Base-by-base conservation (phyloP, 2,113 vertebrate genomes). In the Psammodynastes pulverulentus region DNA sequence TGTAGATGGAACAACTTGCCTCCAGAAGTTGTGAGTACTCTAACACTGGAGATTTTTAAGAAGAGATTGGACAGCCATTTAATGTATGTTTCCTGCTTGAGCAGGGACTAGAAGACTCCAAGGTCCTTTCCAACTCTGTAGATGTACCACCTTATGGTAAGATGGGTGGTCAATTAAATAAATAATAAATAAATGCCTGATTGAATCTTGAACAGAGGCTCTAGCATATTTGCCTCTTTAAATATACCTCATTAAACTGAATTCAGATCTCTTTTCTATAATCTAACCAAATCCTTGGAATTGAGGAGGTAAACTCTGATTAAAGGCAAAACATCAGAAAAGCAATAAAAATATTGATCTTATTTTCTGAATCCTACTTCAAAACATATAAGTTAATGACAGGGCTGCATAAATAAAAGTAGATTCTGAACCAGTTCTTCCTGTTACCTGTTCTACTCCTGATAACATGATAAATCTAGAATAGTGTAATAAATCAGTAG, bases 301-400 rank as follows among this genome's bases (percentile, higher is more conserved):
- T 17, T 29, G 39, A 17, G 8, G 29, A 52, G 8, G 90, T 2
- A 87, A n/a, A 17, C 88, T 12, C 12, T 93, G 95, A 96, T 96
- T 96, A 48, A 79, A 88, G 26, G 23, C 58, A 79, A 94, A 95
- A 94, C 95, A 96, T 94, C 94, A 96, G 96, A 95, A 94, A 87
- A 49, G 87, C 96, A 93, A 92, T 93, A 94, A 96, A 96, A 96
- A 96, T 97, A 97, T 94, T 43, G 95, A 96, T 96, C 90, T 4
- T 2, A 0, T 2, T 49, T 21, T 92, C 92, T 93, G 58, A 62
- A 86, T 94, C 95, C 95, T 58, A 91, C 95, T 52, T 86, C 93
- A 52, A 89, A 94, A 94, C 95, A 92, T 86, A 87, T 2, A 90
- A 94, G 91, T 39, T 93, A 94, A 92, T 92, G 92, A 95, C 92